Evolutionary conservation across 2,113 vertebrate species (phyloP).

Genomic region (Fregetta grallaria): DNA sequence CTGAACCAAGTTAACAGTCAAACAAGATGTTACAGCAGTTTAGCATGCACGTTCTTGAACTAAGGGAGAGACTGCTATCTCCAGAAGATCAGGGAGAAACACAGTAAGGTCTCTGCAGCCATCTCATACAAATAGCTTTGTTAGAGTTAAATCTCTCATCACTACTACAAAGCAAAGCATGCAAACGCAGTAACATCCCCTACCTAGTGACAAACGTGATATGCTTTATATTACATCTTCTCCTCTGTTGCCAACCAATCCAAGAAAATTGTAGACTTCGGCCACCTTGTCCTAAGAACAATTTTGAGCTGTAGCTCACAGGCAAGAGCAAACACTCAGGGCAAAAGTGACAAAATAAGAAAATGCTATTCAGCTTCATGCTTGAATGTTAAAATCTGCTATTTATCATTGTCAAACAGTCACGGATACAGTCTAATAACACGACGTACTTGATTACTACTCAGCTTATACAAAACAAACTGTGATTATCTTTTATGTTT

Average conservation of each 20-base stretch:
- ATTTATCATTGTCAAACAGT: background rate
- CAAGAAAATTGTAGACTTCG: background rate
- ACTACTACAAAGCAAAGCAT: background rate
- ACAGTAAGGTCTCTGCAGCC: background rate
- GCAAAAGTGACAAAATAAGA: background rate
- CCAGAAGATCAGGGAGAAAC: background rate
- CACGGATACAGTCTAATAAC: background rate
- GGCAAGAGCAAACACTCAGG: background rate
- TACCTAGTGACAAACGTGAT: background rate
- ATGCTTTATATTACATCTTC: background rate
- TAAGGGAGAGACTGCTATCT: background rate
- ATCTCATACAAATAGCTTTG: background rate
- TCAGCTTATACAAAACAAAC: background rate
- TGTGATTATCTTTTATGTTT: background rate
- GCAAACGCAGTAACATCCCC: background rate
- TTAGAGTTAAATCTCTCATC: background rate
- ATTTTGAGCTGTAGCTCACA: background rate
- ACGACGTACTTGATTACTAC: background rate
- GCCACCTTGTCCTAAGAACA: background rate
- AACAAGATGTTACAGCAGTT: background rate
- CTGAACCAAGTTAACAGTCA: background rate
- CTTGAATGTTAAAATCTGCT: background rate
- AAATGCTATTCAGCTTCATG: background rate
- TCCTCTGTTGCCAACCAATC: background rate
- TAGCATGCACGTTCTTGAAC: background rate